phyloP scores from a whole-genome alignment of 2,888 invertebrate genomes.

The Miltochrista miniata region DNA sequence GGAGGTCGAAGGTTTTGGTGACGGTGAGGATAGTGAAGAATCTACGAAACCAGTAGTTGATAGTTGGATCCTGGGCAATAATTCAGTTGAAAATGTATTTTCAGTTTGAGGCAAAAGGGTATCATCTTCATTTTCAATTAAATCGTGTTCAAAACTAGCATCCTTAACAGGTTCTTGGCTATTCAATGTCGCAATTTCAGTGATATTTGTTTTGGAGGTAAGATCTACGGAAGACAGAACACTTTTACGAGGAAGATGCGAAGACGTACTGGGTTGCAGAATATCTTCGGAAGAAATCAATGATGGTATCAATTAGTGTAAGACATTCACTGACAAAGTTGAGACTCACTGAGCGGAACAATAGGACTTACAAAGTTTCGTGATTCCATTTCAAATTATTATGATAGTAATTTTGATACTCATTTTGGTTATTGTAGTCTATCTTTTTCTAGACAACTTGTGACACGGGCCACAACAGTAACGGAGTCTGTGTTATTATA shows the following conservation, averaged over 20 bases:
- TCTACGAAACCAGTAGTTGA: slow-evolving; percentile 1
- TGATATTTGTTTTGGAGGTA: neutral
- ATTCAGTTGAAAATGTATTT: too few species aligned
- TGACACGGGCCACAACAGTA: slow-evolving; percentile 7
- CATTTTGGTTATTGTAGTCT: slow-evolving; percentile 5
- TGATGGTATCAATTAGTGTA: neutral
- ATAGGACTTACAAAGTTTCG: slow-evolving; percentile 6
- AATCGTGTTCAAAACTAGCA: neutral
- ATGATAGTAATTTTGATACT: slow-evolving; percentile 4
- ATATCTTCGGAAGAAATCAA: neutral
- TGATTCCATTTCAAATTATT: slow-evolving; percentile 6
- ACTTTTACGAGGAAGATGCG: neutral
- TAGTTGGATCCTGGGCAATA: neutral
- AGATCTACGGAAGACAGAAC: slow-evolving; percentile 1
- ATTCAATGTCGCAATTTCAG: too few species aligned
- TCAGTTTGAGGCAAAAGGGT: neutral
- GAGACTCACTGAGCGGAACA: too few species aligned
- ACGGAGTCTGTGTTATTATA: slow-evolving; percentile 9
- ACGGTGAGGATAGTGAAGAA: neutral
- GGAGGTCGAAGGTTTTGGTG: slow-evolving; percentile 2
- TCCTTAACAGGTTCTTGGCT: neutral
- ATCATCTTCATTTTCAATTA: neutral
- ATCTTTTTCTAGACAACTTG: slow-evolving; percentile 5
- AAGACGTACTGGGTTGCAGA: slow-evolving; percentile 1
- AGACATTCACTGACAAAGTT: slow-evolving; percentile 1